These are phyloP conservation scores for Cabera pusaria DNA, from an alignment of 2,888 invertebrate genomes.

Conservation along the genomic window DNA sequence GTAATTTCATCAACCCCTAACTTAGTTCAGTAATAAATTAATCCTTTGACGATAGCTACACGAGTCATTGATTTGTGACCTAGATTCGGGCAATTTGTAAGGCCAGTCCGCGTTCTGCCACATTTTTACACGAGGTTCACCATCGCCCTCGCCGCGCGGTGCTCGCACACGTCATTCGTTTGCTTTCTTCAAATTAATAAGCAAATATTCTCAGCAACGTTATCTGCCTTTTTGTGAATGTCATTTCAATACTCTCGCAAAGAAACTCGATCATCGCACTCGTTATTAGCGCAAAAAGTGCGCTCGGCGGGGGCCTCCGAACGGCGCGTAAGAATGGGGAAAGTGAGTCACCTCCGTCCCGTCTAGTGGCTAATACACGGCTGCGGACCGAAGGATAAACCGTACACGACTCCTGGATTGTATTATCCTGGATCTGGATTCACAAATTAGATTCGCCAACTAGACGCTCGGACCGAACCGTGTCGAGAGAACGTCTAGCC, in stretches of 20 bases:
- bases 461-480: slow-evolving; percentile 5
- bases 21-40: slow-evolving; percentile 1
- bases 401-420: slow-evolving; percentile 15
- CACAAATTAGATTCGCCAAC: slow-evolving; percentile 15
- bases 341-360: slow-evolving; percentile 27
- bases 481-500: slow-evolving; percentile 18
- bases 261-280: slow-evolving; percentile 11
- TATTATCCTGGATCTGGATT: slow-evolving; percentile 27
- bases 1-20: slow-evolving; percentile 16
- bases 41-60: neutral
- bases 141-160: slow-evolving; percentile 2
- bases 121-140: slow-evolving; percentile 1
- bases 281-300: slow-evolving; percentile 25
- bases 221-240: slow-evolving; percentile 16
- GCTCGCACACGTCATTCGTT: slow-evolving; percentile 3
- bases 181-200: slow-evolving; percentile 4
- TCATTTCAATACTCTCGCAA: slow-evolving; percentile 19
- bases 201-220: slow-evolving; percentile 6
- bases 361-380: slow-evolving; percentile 14
- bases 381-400: slow-evolving; percentile 10
- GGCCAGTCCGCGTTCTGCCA: too few relatives aligned
- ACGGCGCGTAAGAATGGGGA: slow-evolving; percentile 29
- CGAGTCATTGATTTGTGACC: neutral
- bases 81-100: neutral
- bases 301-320: slow-evolving; percentile 16